Percentiles rank a stretch among this genome's conserved stretches.
Conservation (phyloP, 2,797 vertebrate species). For the Lemur catta region DNA sequence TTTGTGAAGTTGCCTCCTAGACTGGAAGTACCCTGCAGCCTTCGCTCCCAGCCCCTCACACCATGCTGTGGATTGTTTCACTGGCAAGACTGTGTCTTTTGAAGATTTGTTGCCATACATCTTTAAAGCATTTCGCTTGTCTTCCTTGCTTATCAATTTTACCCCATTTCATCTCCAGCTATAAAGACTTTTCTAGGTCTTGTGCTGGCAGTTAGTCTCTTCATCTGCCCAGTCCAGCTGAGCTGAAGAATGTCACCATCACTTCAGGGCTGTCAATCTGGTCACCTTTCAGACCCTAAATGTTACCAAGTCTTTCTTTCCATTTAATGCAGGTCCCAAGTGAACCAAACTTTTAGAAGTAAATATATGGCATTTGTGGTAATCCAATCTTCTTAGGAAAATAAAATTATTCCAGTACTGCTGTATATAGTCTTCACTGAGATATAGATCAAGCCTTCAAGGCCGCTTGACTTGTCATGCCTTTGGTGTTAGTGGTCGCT, state of each 20-base stretch:
- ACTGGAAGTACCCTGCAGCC: neutral
- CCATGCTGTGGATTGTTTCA: neutral
- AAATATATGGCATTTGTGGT: neutral
- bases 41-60: neutral
- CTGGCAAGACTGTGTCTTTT: neutral
- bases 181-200: neutral
- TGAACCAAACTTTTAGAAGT: neutral
- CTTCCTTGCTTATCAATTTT: neutral
- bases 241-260: neutral
- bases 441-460: neutral
- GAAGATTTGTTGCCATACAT: neutral
- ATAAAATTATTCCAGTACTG: neutral
- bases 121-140: neutral
- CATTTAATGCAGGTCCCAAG: neutral
- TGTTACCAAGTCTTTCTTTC: neutral
- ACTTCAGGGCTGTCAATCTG: neutral
- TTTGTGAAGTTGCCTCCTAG: neutral
- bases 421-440: neutral
- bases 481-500: neutral
- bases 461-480: neutral
- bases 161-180: neutral
- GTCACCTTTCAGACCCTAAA: neutral
- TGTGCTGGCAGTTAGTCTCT: neutral
- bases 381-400: neutral
- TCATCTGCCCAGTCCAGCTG: neutral